Evolutionary conservation across 2,888 invertebrate genomes (phyloP), one percentile per base, ranked within the genome.

Genomic region (Uropetala carovei): DNA sequence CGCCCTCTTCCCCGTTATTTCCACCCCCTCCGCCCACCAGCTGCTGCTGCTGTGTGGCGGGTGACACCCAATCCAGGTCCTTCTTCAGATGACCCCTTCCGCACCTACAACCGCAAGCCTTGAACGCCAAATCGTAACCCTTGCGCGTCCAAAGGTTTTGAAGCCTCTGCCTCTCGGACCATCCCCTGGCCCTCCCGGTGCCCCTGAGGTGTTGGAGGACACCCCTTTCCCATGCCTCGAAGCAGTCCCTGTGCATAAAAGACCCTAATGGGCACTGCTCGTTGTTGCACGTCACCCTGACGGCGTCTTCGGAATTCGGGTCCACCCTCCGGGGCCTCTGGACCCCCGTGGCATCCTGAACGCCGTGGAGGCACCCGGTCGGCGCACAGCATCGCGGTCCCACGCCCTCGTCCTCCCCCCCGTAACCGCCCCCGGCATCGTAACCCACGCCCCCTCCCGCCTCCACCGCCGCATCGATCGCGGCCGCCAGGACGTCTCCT

Each of bases 61-160:
- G 97, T 92, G 98, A 97, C 94, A 97, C 96, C 98, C 99, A 99
- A 95, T 99, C 98, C 92, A 99, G 96, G 95, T 99, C 99, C 95
- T 99, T 99, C 94, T 98, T 98, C 94, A 99, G 95, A 94, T 99
- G 99, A 10, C 99, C 99, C 59, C 98, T 96, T 5, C 98, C 98
- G 95, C 99, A 99, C 93, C 97, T 97, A 95, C 99, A 99, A 81
- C 98, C 98, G 96, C 99, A 99, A 11, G 98, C 98, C 94, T 99
- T 99, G 95, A 98, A 99, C 11, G 99, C 99, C 95, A 99, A 95
- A 95, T 99, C 99, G 96, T 99, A 99, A 92, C 99, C 99, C 95
- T 99, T 99, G 95, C 99, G 99, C 92, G 99, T 99, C 99, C 99
- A 99, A 93, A 99, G 95, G 95, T 99, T 99, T 95, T 99, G 99